Conservation (phyloP, 2,888 invertebrate species). For the Masnerella sp. region DNA sequence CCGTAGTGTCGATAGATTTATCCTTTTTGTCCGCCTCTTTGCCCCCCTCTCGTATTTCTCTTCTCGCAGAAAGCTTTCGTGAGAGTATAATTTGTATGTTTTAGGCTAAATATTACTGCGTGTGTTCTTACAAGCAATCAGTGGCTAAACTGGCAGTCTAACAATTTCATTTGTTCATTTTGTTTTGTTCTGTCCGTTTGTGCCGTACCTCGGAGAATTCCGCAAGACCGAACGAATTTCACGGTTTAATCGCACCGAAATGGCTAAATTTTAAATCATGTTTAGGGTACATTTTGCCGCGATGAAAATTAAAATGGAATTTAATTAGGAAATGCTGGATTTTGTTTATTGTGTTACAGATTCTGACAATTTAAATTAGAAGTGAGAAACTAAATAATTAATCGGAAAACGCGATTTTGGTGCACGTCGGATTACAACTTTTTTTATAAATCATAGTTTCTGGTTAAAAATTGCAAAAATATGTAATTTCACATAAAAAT, state of each 20-base stretch:
- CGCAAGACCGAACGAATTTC: conserved; percentile 17
- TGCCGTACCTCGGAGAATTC: conserved; percentile 29
- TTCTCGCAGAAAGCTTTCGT: conserved; percentile 16
- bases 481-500: no score
- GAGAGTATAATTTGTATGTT: conserved; percentile 42
- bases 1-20: conserved; percentile 21
- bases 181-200: conserved; percentile 39
- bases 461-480: no score
- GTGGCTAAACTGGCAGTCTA: conserved; percentile 20
- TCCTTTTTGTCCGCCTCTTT: conserved; percentile 7
- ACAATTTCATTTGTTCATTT: conserved; percentile 50
- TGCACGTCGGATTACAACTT: no score
- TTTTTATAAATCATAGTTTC: no score
- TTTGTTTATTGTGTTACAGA: no score
- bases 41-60: neutral
- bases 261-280: neutral
- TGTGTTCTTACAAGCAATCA: conserved; percentile 35
- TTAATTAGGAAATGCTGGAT: no score
- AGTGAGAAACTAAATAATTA: no score
- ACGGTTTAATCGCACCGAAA: conserved; percentile 1
- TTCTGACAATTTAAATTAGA: no score
- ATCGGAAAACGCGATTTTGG: no score
- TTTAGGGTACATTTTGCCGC: no score
- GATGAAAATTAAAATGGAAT: neutral
- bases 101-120: conserved; percentile 5